A percentile compares a stretch with the other conserved stretches of the same genome.
These are phyloP conservation scores for Cheilosia scutellata DNA, from an alignment of 2,888 invertebrate species.

Conservation along the genomic window DNA sequence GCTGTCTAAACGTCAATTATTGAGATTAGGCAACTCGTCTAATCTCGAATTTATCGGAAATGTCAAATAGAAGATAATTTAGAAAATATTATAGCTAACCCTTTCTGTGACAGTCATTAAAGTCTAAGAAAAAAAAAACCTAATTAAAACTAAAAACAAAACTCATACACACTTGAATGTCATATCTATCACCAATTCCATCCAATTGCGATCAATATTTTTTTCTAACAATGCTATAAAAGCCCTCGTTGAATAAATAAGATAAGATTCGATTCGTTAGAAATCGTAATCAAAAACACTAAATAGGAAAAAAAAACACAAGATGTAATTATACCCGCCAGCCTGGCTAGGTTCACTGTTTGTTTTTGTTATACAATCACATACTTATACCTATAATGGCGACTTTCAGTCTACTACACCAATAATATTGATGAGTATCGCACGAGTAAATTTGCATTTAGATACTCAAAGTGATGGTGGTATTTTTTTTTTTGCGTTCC, in stretches of 20 bases:
- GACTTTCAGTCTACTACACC: slow-evolving; percentile 48
- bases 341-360: slow-evolving; percentile 8
- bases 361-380: slow-evolving; percentile 7
- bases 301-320: neutral
- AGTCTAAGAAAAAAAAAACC: slow-evolving; percentile 3
- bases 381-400: slow-evolving; percentile 27
- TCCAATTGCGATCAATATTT: slow-evolving; percentile 19
- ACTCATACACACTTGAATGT: slow-evolving; percentile 3
- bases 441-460: slow-evolving; percentile 46
- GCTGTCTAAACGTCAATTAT: too few species aligned
- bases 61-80: too few species aligned
- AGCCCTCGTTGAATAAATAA: slow-evolving; percentile 55
- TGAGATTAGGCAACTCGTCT: too few species aligned
- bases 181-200: slow-evolving; percentile 25
- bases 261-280: slow-evolving; percentile 65
- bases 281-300: slow-evolving; percentile 41
- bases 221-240: slow-evolving; percentile 17
- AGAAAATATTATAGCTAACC: neutral
- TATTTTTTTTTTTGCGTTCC: neutral
- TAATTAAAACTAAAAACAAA: slow-evolving; percentile 8
- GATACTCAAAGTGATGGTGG: neutral
- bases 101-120: neutral
- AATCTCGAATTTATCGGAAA: too few species aligned
- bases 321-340: slow-evolving; percentile 38
- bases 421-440: slow-evolving; percentile 24